Evolutionary conservation across 2,888 invertebrate genomes (phyloP).

Genomic region (Dexiosoma caninum): DNA sequence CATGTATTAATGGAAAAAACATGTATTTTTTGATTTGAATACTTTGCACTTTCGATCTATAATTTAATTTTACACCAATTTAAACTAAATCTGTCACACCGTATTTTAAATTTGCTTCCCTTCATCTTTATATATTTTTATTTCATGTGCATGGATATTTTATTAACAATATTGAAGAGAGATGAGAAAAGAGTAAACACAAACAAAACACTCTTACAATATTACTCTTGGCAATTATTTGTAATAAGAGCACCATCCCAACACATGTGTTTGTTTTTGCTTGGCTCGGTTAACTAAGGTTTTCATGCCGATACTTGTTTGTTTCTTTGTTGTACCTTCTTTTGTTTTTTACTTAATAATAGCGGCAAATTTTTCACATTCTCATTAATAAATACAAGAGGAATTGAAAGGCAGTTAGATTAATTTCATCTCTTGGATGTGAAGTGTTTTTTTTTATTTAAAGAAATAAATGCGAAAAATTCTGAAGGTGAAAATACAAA

Average conservation of each 20-base stretch:
- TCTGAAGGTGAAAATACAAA: not conserved
- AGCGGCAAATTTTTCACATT: conserved; percentile 58
- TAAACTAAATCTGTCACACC: no score
- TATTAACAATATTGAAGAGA: no score
- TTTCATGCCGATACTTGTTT: not conserved
- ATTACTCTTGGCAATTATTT: not conserved
- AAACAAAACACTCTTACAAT: not conserved
- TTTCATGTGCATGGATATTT: no score
- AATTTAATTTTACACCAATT: no score
- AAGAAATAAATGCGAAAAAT: not conserved
- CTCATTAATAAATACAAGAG: not conserved
- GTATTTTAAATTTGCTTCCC: no score
- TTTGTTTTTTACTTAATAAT: conserved; percentile 24
- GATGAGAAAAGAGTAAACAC: not conserved
- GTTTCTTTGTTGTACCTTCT: not conserved
- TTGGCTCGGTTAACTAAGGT: not conserved
- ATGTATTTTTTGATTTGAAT: no score
- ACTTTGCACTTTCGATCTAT: no score
- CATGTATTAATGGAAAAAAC: no score
- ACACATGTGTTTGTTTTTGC: conserved; percentile 35
- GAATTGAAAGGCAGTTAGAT: conserved; percentile 4
- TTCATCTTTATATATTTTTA: no score
- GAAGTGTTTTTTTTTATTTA: not conserved
- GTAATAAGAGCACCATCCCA: conserved; percentile 12
- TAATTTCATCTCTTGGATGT: conserved; percentile 33